Percentiles rank a stretch among this genome's conserved stretches.
Evolutionary conservation across 2,797 vertebrate genomes (phyloP).

Genomic region (Acanthornis magna): DNA sequence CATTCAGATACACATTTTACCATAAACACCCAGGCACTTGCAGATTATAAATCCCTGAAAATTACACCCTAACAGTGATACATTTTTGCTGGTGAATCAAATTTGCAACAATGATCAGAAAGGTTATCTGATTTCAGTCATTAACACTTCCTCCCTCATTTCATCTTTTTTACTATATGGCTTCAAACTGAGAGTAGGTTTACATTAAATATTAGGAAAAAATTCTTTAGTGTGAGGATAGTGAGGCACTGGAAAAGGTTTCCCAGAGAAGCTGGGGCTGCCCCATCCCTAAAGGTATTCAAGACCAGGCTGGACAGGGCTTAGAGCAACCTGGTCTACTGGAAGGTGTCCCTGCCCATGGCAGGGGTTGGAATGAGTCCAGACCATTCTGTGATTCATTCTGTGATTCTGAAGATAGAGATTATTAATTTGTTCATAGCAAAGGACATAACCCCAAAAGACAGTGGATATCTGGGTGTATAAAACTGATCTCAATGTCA

Average conservation of each 20-base stretch:
- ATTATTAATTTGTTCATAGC: background rate
- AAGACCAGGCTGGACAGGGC: background rate
- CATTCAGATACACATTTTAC: background rate
- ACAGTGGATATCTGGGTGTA: rapidly evolving
- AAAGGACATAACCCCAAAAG: background rate
- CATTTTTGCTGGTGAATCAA: background rate
- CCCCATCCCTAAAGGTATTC: background rate
- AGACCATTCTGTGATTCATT: background rate
- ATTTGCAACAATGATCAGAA: background rate
- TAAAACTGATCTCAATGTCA: background rate
- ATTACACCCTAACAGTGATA: background rate
- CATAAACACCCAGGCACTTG: background rate
- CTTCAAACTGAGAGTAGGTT: background rate
- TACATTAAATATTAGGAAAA: background rate
- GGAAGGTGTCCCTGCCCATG: background rate
- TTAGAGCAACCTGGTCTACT: background rate
- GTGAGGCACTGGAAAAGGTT: background rate
- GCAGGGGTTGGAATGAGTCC: background rate
- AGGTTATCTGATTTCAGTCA: background rate
- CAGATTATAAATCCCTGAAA: background rate
- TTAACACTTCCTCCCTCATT: background rate
- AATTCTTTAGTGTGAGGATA: background rate
- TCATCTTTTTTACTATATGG: background rate
- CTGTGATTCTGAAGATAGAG: rapidly evolving
- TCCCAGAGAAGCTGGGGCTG: background rate